Percentiles rank a stretch among this genome's conserved stretches.
phyloP scores from a whole-genome alignment of 2,888 invertebrate species.

The Phasia obesa region DNA sequence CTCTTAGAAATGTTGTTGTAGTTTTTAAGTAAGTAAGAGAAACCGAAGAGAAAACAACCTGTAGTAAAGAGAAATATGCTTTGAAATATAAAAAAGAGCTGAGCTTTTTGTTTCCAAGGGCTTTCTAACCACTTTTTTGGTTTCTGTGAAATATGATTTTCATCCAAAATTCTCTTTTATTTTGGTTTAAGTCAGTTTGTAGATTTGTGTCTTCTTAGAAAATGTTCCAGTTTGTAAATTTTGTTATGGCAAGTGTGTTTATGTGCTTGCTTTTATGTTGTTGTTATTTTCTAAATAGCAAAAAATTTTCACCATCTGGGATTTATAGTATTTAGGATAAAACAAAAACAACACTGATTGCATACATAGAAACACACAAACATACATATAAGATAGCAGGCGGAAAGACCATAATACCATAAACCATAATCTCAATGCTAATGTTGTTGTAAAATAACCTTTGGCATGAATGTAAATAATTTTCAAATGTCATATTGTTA shows the following conservation, averaged over 20 bases:
- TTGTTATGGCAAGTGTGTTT: background rate
- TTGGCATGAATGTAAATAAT: no score
- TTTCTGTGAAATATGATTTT: background rate
- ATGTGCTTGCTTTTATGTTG: slow-evolving; percentile 1
- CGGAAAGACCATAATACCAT: no score
- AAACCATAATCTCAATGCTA: no score
- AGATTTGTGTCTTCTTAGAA: slow-evolving; percentile 34
- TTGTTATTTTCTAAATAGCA: background rate
- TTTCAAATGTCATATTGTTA: no score
- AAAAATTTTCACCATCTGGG: slow-evolving; percentile 21
- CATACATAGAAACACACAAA: background rate
- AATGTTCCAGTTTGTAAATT: slow-evolving; percentile 19
- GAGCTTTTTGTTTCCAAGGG: no score
- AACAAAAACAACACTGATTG: background rate
- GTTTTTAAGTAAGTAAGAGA: slow-evolving; percentile 3
- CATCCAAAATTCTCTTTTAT: background rate
- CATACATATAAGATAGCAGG: no score
- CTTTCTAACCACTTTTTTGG: background rate
- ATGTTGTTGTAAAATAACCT: no score
- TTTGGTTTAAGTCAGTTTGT: background rate
- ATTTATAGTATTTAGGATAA: slow-evolving; percentile 12
- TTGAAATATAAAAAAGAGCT: no score
- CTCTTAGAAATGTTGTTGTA: slow-evolving; percentile 32
- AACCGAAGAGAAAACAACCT: background rate
- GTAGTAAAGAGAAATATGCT: background rate